Evolutionary conservation across 2,113 vertebrate genomes (phyloP).

Genomic region (Phasianus colchicus): DNA sequence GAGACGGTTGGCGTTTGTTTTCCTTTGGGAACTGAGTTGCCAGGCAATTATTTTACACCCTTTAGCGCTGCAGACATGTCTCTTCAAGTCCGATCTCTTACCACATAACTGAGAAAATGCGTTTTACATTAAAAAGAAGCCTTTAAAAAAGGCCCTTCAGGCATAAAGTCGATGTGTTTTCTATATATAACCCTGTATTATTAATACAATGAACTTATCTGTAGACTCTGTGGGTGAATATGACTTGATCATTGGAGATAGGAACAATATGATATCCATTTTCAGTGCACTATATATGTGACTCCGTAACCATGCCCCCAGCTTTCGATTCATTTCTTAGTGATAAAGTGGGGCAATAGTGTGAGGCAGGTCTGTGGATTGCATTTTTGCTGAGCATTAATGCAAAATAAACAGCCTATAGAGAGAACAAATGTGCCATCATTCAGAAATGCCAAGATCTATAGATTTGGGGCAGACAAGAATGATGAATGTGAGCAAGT

Average conservation of each 20-base stretch:
- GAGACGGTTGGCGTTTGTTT: slow-evolving; percentile 2
- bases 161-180: slow-evolving; percentile 44
- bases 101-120: slow-evolving; percentile 46
- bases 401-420: slow-evolving; percentile 40
- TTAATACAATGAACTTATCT: slow-evolving; percentile 57
- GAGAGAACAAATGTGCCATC: slow-evolving; percentile 32
- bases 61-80: slow-evolving; percentile 54
- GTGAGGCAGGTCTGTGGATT: slow-evolving; percentile 24
- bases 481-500: slow-evolving; percentile 36
- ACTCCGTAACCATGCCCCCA: neutral
- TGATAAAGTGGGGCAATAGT: slow-evolving; percentile 18
- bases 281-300: neutral
- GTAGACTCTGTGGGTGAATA: slow-evolving; percentile 42
- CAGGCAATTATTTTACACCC: slow-evolving; percentile 76
- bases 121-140: slow-evolving; percentile 72
- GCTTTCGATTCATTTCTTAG: slow-evolving; percentile 18
- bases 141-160: slow-evolving; percentile 55
- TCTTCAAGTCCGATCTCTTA: slow-evolving; percentile 60
- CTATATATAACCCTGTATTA: slow-evolving; percentile 35
- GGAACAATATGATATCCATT: slow-evolving; percentile 11
- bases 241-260: slow-evolving; percentile 45
- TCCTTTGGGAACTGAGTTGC: slow-evolving; percentile 57
- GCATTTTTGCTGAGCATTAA: neutral
- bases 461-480: neutral
- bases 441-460: slow-evolving; percentile 23